Evolutionary conservation across 2,888 invertebrate genomes (phyloP).

Genomic region (Trichopria drosophilae): DNA sequence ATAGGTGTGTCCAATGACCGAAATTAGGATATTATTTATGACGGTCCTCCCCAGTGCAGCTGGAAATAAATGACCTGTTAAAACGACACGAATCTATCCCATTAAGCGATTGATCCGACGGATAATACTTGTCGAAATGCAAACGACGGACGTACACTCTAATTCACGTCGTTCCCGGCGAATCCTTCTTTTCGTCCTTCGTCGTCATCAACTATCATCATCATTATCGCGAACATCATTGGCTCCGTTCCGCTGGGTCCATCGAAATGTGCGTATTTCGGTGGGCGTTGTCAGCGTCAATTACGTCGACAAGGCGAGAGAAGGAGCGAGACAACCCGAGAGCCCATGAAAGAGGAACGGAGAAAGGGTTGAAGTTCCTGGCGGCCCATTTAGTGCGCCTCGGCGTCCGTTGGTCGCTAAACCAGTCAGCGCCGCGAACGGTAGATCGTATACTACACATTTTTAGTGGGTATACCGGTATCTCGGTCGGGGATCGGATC

Average conservation of each 20-base stretch:
- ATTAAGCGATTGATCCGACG: constrained; percentile 10
- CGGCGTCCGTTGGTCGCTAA: constrained; percentile 31
- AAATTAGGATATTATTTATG: too few relatives aligned
- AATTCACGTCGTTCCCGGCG: too few relatives aligned
- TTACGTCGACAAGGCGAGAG: constrained; percentile 1
- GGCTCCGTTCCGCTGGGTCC: too few relatives aligned
- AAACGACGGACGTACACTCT: too few relatives aligned
- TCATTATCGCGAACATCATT: too few relatives aligned
- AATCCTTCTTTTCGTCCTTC: constrained; percentile 1
- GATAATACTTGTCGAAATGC: too few relatives aligned
- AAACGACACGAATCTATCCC: constrained; percentile 19
- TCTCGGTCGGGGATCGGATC: constrained; percentile 30
- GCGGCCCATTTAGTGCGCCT: constrained; percentile 4
- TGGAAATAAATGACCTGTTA: constrained; percentile 27
- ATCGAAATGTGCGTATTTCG: constrained; percentile 17
- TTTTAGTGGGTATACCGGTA: constrained; percentile 33
- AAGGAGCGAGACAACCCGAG: not conserved
- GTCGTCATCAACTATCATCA: too few relatives aligned
- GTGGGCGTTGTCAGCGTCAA: constrained; percentile 26
- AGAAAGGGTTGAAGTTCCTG: constrained; percentile 6
- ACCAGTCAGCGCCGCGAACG: constrained; percentile 31
- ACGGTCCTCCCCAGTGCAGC: too few relatives aligned
- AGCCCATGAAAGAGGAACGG: not conserved
- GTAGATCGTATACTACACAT: constrained; percentile 33
- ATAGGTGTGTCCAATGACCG: too few relatives aligned